Evolutionary conservation across 2,888 invertebrate species (phyloP), one percentile per base, ranked within the genome.

Genomic region (Onchidella celtica): DNA sequence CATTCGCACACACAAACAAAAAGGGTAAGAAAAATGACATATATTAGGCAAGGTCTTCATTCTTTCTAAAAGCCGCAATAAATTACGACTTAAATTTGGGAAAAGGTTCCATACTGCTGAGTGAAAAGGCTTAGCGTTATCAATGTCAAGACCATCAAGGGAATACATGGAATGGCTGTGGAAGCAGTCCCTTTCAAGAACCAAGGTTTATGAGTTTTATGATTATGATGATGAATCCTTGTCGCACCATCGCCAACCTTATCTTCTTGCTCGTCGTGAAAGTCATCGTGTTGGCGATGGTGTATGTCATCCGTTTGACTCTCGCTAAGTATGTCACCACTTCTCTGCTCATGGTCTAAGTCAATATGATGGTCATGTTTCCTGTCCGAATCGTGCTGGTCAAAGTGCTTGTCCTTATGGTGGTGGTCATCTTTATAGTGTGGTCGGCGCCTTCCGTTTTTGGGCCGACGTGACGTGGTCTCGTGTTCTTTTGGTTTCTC

Each of bases 161-260:
- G 17, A 14, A 36, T 14, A 14, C 17, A 24, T 0, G 34, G 36
- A 55, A 0, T 69, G 14, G 27, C 24, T n/a, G 29, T n/a, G 14
- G 34, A 1, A 0, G 79, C 76, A 27, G 32, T 29, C 27, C 78
- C 74, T 57, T 73, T 83, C 21, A 85, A 73, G 73, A 84, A 85
- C 85, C 85, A 85, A 2, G 85, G 85, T 27, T 83, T 75, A 63
- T 84, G 84, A 1, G 78, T 83, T 24, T 72, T 73, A n/a, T 81
- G 78, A 27, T 69, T 59, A 55, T 83, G 70, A 21, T 75, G 27
- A 38, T 70, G 75, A 29, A 38, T 73, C n/a, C 65, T 55, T 11
- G 14, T 69, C 4, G 29, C 72, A 9, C 65, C 47, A 40, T 77
- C 59, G 24, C 68, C 61, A 34, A 59, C 29, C 11, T 78, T 36